Conservation (phyloP, 2,888 invertebrate genomes). For the Cremastinae sp. region DNA sequence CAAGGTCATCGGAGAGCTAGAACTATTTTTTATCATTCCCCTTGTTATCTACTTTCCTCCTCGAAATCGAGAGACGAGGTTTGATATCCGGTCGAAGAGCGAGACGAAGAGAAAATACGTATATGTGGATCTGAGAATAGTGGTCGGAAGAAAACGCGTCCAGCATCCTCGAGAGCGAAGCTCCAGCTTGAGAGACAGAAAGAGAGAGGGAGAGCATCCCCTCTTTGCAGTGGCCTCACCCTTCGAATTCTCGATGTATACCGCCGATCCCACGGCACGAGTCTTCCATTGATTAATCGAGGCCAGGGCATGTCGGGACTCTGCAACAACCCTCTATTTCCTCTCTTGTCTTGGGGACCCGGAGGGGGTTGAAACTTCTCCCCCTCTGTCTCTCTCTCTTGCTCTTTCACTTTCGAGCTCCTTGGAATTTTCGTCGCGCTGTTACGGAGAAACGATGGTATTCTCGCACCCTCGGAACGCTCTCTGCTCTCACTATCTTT, state of each 20-base stretch:
- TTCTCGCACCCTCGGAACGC: conserved; percentile 41
- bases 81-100: conserved; percentile 63
- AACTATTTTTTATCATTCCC: not conserved
- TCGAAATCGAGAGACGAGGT: conserved; percentile 2
- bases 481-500: conserved; percentile 18
- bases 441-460: conserved; percentile 30
- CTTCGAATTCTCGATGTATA: conserved; percentile 66
- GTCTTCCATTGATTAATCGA: conserved; percentile 77
- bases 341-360: conserved; percentile 65
- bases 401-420: conserved; percentile 14
- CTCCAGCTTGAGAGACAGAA: conserved; percentile 36
- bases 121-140: conserved; percentile 24
- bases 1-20: no score
- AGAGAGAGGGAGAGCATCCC: conserved; percentile 53
- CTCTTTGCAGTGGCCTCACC: conserved; percentile 55
- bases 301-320: conserved; percentile 76
- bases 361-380: conserved; percentile 14
- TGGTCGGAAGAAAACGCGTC: conserved; percentile 31
- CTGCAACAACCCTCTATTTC: conserved; percentile 76
- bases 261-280: conserved; percentile 67
- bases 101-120: conserved; percentile 1
- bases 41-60: not conserved
- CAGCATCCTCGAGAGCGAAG: conserved; percentile 41
- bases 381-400: conserved; percentile 29
- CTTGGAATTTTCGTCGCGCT: not conserved